Evolutionary conservation across 2,797 vertebrate species (phyloP).

Genomic region (Myripristis murdjan): DNA sequence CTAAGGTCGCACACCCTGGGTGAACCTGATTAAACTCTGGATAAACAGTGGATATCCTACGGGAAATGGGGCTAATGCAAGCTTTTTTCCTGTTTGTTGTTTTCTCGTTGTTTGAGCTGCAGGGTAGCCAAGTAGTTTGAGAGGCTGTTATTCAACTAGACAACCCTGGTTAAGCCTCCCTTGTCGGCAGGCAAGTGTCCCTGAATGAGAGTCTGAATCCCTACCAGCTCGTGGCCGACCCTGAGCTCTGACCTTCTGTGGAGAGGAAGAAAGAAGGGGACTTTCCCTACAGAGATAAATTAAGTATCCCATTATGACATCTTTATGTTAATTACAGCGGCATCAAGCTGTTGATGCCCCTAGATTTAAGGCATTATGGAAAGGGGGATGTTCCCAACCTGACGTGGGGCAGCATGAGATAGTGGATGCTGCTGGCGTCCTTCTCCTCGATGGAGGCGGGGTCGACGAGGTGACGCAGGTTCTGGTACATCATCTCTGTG

Average conservation of each 20-base stretch:
- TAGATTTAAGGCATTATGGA: conserved; percentile 10
- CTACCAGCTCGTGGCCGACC: not conserved
- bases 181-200: not conserved
- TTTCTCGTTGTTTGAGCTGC: conserved; percentile 19
- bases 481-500: conserved; percentile 99
- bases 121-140: conserved; percentile 5
- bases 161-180: conserved; percentile 26
- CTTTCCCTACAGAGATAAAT: conserved; percentile 6
- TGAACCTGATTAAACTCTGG: conserved; percentile 53
- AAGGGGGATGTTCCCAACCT: conserved; percentile 83
- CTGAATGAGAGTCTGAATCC: conserved; percentile 1
- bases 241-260: too few species aligned
- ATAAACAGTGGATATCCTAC: conserved; percentile 52
- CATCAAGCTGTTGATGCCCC: not conserved
- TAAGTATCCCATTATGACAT: not conserved
- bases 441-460: conserved; percentile 91
- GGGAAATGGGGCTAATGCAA: conserved; percentile 26
- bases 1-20: conserved; percentile 34
- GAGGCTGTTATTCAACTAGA: conserved; percentile 14
- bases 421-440: conserved; percentile 94
- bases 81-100: too few species aligned
- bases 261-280: too few species aligned
- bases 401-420: conserved; percentile 96
- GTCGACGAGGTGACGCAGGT: conserved; percentile 92
- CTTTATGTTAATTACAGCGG: not conserved